A percentile compares a stretch with the other conserved stretches of the same genome.
Evolutionary conservation across 2,888 invertebrate genomes (phyloP).

Genomic region (Scaptomyza flava): DNA sequence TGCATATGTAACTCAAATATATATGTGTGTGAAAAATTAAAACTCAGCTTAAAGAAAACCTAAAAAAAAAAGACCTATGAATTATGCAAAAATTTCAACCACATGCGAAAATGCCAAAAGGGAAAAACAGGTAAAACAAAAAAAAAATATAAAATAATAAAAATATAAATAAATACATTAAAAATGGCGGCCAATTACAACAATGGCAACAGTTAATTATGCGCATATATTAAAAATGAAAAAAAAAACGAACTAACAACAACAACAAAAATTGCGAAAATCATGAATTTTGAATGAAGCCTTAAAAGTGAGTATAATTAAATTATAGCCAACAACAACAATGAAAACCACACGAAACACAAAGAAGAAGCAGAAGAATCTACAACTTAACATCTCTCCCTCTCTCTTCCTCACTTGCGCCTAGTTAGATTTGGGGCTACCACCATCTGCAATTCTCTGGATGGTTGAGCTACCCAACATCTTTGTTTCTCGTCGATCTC

Average conservation of each 20-base stretch:
- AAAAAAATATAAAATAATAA: too few species aligned
- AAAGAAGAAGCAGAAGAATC: constrained; percentile 8
- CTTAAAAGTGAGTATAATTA: constrained; percentile 64
- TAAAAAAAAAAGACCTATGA: constrained; percentile 1
- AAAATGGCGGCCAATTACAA: constrained; percentile 9
- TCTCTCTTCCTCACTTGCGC: background rate
- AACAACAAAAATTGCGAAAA: constrained; percentile 33
- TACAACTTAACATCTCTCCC: background rate
- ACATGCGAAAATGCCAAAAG: constrained; percentile 38
- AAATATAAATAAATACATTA: constrained; percentile 12
- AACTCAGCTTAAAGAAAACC: too few species aligned
- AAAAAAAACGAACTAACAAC: background rate
- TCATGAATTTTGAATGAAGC: constrained; percentile 66
- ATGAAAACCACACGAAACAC: constrained; percentile 49
- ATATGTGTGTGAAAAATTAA: too few species aligned
- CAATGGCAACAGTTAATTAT: constrained; percentile 54
- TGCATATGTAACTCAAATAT: too few species aligned
- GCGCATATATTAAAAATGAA: constrained; percentile 52
- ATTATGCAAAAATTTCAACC: constrained; percentile 47
- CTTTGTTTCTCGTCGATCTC: constrained; percentile 4
- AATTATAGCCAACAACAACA: constrained; percentile 45
- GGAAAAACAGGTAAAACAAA: constrained; percentile 16
- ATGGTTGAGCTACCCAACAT: constrained; percentile 24
- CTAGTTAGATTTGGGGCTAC: constrained; percentile 27
- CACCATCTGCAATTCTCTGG: constrained; percentile 16